phyloP scores from a whole-genome alignment of 2,888 invertebrate species.

The Ophonus ardosiacus region DNA sequence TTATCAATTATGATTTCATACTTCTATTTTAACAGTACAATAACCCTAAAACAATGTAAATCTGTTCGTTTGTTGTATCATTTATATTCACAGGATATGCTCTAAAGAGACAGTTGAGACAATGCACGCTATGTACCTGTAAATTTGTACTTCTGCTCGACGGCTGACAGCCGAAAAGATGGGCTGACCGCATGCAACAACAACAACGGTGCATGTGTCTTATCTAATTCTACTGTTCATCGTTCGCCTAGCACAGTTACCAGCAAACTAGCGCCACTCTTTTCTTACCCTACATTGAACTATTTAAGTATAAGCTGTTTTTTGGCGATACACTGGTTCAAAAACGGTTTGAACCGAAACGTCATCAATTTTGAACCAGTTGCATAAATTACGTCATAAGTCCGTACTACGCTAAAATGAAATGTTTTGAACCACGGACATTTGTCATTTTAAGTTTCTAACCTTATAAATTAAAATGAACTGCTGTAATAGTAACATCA shows the following conservation, averaged over 20 bases:
- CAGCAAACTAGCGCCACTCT: not conserved
- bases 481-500: too few species aligned
- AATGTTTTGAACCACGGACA: too few species aligned
- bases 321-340: too few species aligned
- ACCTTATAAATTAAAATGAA: too few species aligned
- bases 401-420: too few species aligned
- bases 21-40: conserved; percentile 8
- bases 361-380: too few species aligned
- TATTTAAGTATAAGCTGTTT: not conserved
- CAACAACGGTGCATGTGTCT: conserved; percentile 67
- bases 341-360: too few species aligned
- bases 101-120: conserved; percentile 70
- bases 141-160: conserved; percentile 74
- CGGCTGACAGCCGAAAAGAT: conserved; percentile 72
- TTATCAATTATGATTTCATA: not conserved
- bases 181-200: conserved; percentile 73
- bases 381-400: too few species aligned
- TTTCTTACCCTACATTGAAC: not conserved
- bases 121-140: conserved; percentile 75
- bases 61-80: conserved; percentile 65
- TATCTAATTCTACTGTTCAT: conserved; percentile 18
- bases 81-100: not conserved
- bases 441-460: too few species aligned
- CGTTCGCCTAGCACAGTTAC: not conserved
- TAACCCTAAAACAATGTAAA: conserved; percentile 75